Evolutionary conservation across 2,888 invertebrate genomes (phyloP).

Genomic region (Operophtera brumata): DNA sequence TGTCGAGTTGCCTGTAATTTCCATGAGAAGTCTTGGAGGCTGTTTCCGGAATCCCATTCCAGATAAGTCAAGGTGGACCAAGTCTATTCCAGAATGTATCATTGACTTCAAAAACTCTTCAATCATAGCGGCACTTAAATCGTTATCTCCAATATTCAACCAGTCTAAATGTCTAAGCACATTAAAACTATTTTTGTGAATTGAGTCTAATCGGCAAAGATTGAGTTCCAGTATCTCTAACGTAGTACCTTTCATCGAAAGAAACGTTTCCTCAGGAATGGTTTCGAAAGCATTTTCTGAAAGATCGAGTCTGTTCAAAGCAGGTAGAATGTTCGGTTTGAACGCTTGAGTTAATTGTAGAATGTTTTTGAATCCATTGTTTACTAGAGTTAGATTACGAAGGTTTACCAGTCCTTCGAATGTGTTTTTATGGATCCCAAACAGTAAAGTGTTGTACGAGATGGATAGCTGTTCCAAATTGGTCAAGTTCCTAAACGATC

Average conservation of each 20-base stretch:
- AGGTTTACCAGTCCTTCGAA: slow-evolving; percentile 78
- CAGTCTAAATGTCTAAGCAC: slow-evolving; percentile 66
- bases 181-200: slow-evolving; percentile 74
- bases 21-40: slow-evolving; percentile 69
- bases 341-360: slow-evolving; percentile 67
- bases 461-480: slow-evolving; percentile 76
- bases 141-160: slow-evolving; percentile 78
- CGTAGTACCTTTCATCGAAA: slow-evolving; percentile 64
- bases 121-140: slow-evolving; percentile 66
- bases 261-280: slow-evolving; percentile 68
- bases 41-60: slow-evolving; percentile 77
- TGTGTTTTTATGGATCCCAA: slow-evolving; percentile 59
- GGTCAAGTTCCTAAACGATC: slow-evolving; percentile 71
- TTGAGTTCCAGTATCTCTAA: slow-evolving; percentile 72
- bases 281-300: slow-evolving; percentile 76
- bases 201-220: slow-evolving; percentile 76
- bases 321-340: slow-evolving; percentile 64
- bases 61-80: slow-evolving; percentile 72
- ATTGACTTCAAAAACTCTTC: slow-evolving; percentile 62
- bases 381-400: slow-evolving; percentile 71
- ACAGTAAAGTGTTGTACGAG: slow-evolving; percentile 76
- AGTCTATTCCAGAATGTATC: slow-evolving; percentile 56
- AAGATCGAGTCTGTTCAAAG: slow-evolving; percentile 68
- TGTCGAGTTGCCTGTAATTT: slow-evolving; percentile 73
- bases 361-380: slow-evolving; percentile 77